Base-by-base conservation (phyloP, 2,113 vertebrate species). In the Erpornis zantholeuca region DNA sequence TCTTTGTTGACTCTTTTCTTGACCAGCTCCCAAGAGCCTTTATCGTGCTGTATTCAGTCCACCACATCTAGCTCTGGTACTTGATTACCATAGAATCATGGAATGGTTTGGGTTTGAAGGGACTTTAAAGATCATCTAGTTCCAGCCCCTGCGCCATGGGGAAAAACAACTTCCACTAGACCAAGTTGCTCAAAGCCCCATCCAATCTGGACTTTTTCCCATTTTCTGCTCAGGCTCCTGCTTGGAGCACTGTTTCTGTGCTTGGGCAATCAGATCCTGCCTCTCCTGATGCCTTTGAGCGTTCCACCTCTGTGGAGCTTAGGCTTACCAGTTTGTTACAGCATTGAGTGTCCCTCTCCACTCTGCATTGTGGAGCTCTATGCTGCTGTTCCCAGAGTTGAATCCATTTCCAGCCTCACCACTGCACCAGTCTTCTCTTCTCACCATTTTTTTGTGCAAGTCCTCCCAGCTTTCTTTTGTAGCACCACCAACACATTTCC, bases 401-500 rank as follows among this genome's bases (percentile, higher is more conserved):
- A 24, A 33, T 20, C 49, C 1, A 2, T 84, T 76, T 45, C 52
- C 31, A 88, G 49, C 19, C 31, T 63, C 3, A 3, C 22, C 24
- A 12, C 11, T 35, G 50, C 17, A 49, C 29, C 29, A 9, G 8
- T 73, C 47, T 61, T 72, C 36, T 71, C 47, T 53, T 10, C 15
- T 47, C 25, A 23, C 17, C 0, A 0, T 66, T 94, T 88, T 44
- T 17, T 54, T 82, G 31, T 15, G 22, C 42, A 66, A 44, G 54
- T 80, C 35, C 23, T n/a, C 14, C n/a, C 11, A 36, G 33, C 17
- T 79, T 63, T 77, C 25, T 29, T 95, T 88, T 59, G 27, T 23
- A 38, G 31, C 49, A 33, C 36, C 35, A 52, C 19, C 22, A 33
- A 28, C 0, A 1, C 0, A 0, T 69, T 69, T 92, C 27, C 27